Percentiles rank a stretch among this genome's conserved stretches.
These are phyloP conservation scores for Galerucella calmariensis DNA, from an alignment of 2,888 invertebrate species.

Conservation along the genomic window DNA sequence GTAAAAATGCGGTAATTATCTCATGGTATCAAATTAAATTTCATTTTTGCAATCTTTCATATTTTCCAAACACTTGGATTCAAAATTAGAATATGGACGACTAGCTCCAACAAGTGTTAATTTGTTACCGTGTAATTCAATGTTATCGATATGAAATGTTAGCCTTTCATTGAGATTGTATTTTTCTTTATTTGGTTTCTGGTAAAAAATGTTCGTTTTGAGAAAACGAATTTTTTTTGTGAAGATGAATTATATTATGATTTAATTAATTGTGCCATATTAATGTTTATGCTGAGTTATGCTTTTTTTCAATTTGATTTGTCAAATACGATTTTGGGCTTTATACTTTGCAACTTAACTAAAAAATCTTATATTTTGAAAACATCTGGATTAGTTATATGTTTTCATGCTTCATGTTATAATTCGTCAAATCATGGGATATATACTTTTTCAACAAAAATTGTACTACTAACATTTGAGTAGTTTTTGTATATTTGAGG, in stretches of 20 bases:
- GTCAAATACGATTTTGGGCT: background rate
- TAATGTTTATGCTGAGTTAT: slow-evolving; percentile 33
- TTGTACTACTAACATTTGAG: background rate
- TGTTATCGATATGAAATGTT: background rate
- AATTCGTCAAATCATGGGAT: background rate
- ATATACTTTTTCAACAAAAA: background rate
- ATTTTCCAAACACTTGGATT: background rate
- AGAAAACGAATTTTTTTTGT: slow-evolving; percentile 21
- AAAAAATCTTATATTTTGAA: background rate
- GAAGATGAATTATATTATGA: slow-evolving; percentile 30
- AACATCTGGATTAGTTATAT: background rate
- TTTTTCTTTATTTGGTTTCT: slow-evolving; percentile 26
- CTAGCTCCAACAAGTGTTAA: background rate
- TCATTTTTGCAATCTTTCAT: background rate
- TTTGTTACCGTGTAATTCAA: background rate
- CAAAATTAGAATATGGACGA: background rate
- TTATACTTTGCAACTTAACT: background rate
- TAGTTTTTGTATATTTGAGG: background rate
- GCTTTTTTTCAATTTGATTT: slow-evolving; percentile 13
- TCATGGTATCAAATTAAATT: background rate
- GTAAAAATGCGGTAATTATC: background rate
- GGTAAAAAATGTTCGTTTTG: background rate
- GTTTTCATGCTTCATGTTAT: background rate
- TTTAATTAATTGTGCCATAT: slow-evolving; percentile 29
- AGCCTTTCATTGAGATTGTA: slow-evolving; percentile 8